Evolutionary conservation across 2,888 invertebrate species (phyloP).

Genomic region (Halictus quadricinctus): DNA sequence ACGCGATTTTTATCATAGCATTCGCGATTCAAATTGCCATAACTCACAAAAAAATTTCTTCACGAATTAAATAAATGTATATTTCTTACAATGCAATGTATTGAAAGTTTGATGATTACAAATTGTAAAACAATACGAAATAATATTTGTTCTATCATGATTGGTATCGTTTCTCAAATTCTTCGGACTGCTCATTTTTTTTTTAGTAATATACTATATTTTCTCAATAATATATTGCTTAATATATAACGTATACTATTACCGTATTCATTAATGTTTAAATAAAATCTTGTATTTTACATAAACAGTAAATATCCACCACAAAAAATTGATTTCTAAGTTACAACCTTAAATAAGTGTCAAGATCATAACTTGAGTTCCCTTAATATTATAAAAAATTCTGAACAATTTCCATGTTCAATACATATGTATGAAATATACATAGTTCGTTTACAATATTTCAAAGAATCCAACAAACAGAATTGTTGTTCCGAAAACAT

Average conservation of each 20-base stretch:
- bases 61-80: conserved; percentile 23
- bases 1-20: background rate
- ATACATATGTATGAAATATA: conserved; percentile 19
- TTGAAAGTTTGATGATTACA: conserved; percentile 8
- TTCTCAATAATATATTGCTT: background rate
- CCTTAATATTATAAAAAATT: conserved; percentile 29
- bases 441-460: conserved; percentile 13
- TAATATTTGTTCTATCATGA: background rate
- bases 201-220: background rate
- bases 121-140: conserved; percentile 15
- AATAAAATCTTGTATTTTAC: conserved; percentile 9
- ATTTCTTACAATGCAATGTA: conserved; percentile 32
- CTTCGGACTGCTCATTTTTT: background rate
- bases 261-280: conserved; percentile 21
- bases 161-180: background rate
- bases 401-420: conserved; percentile 18
- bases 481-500: conserved; percentile 21
- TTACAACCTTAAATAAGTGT: conserved; percentile 31
- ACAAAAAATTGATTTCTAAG: background rate
- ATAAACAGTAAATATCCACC: conserved; percentile 8
- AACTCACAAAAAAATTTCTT: conserved; percentile 27
- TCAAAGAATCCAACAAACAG: conserved; percentile 10
- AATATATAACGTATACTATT: conserved; percentile 13
- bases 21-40: background rate
- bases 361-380: conserved; percentile 38